Conservation (phyloP, 2,113 vertebrate genomes). For the Nansenia antarctica region DNA sequence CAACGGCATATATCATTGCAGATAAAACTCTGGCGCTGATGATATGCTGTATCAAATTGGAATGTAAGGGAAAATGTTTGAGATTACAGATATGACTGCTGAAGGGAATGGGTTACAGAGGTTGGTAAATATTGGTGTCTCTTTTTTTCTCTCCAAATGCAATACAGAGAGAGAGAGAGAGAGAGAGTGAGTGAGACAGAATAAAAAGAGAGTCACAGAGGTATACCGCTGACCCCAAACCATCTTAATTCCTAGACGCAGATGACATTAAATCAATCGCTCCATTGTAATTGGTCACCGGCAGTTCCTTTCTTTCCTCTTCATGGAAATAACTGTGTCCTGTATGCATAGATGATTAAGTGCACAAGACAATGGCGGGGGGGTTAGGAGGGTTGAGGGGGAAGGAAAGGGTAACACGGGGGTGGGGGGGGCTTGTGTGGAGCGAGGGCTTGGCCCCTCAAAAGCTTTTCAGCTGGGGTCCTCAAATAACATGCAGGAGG, state of each 20-base stretch:
- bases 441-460: neutral
- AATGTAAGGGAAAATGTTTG: constrained; percentile 70
- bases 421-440: neutral
- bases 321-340: constrained; percentile 9
- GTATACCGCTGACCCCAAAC: constrained; percentile 29
- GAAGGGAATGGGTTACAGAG: constrained; percentile 38
- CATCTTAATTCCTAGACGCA: constrained; percentile 36
- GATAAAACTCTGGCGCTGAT: constrained; percentile 58
- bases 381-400: neutral
- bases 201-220: too few relatives aligned
- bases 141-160: neutral
- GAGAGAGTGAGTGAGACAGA: neutral
- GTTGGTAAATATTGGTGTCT: neutral
- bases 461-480: constrained; percentile 35
- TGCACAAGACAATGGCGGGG: constrained; percentile 8
- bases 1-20: constrained; percentile 63
- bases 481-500: constrained; percentile 33
- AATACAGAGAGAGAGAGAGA: neutral
- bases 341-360: constrained; percentile 8
- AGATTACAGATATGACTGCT: constrained; percentile 62
- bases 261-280: constrained; percentile 49
- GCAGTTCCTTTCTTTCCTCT: constrained; percentile 28
- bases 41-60: constrained; percentile 68
- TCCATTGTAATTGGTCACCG: constrained; percentile 43
- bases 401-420: neutral